Evolutionary conservation across 2,113 vertebrate species (phyloP).

Genomic region (Oxyruncus cristatus): DNA sequence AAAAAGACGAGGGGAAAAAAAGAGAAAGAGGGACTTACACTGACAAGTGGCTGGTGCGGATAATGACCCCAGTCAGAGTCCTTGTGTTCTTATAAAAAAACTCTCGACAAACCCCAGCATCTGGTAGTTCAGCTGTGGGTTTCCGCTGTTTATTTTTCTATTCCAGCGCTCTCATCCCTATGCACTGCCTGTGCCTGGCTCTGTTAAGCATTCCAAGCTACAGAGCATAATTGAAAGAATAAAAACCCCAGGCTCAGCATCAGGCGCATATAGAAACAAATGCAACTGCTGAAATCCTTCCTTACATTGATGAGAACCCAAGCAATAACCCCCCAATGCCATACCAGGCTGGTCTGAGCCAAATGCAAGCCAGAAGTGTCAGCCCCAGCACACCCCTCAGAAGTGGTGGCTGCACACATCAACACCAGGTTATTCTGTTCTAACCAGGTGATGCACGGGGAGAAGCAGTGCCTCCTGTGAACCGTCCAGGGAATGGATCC

Average conservation of each 20-base stretch:
- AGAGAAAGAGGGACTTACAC: not conserved
- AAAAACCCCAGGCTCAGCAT: slow-evolving; percentile 34
- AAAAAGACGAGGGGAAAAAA: not conserved
- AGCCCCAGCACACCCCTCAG: not conserved
- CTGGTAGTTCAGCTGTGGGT: slow-evolving; percentile 65
- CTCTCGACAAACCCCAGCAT: slow-evolving; percentile 29
- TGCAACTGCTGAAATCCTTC: slow-evolving; percentile 16
- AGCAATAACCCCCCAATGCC: not conserved
- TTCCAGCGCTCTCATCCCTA: slow-evolving; percentile 13
- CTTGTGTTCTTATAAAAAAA: slow-evolving; percentile 2
- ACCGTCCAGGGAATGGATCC: not conserved
- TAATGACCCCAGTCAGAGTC: slow-evolving; percentile 29
- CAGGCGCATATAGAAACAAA: slow-evolving; percentile 7
- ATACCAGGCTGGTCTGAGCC: not conserved
- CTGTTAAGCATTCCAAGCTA: slow-evolving; percentile 50
- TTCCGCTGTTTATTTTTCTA: slow-evolving; percentile 66
- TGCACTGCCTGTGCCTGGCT: slow-evolving; percentile 48
- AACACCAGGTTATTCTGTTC: not conserved
- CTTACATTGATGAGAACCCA: not conserved
- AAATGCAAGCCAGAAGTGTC: not conserved
- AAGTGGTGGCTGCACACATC: not conserved
- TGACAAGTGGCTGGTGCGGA: slow-evolving; percentile 38
- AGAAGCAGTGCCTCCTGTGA: not conserved
- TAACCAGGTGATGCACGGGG: not conserved
- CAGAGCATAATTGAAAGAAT: slow-evolving; percentile 39